Percentiles rank a stretch among this genome's conserved stretches.
Evolutionary conservation across 2,888 invertebrate genomes (phyloP).

Genomic region (Patella depressa): DNA sequence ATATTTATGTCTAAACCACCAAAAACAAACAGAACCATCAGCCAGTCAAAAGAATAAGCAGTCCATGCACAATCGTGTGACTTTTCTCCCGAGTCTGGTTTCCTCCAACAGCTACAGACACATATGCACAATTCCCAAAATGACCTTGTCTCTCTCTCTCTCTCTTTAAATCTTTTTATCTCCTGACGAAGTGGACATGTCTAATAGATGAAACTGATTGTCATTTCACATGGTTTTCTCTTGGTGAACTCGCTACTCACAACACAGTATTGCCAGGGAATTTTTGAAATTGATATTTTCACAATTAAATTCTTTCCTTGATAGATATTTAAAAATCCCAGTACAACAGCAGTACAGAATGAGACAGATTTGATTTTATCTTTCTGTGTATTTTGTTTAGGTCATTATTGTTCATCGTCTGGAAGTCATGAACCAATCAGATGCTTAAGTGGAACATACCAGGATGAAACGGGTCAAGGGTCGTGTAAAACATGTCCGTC

Average conservation of each 20-base stretch:
- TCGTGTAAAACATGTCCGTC: conserved; percentile 58
- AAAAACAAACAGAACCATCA: no score
- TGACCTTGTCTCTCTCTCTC: neutral
- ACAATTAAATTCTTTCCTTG: no score
- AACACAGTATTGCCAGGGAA: neutral
- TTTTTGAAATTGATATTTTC: neutral
- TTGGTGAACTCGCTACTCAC: neutral
- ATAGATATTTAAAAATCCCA: no score
- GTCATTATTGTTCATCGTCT: conserved; percentile 58
- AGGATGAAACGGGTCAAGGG: conserved; percentile 62
- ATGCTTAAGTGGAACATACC: conserved; percentile 65
- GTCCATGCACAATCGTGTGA: no score
- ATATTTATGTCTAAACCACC: no score
- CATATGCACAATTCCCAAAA: neutral
- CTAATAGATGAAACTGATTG: neutral
- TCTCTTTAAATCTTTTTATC: neutral
- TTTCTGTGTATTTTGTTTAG: conserved; percentile 40
- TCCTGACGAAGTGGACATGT: neutral
- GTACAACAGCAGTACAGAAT: no score
- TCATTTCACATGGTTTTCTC: neutral
- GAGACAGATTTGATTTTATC: no score
- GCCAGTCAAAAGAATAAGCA: no score
- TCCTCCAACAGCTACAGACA: no score
- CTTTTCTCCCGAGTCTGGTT: no score
- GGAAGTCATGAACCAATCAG: conserved; percentile 60